phyloP scores from a whole-genome alignment of 1,140 invertebrate species.

The Dufourea novaeangliae region DNA sequence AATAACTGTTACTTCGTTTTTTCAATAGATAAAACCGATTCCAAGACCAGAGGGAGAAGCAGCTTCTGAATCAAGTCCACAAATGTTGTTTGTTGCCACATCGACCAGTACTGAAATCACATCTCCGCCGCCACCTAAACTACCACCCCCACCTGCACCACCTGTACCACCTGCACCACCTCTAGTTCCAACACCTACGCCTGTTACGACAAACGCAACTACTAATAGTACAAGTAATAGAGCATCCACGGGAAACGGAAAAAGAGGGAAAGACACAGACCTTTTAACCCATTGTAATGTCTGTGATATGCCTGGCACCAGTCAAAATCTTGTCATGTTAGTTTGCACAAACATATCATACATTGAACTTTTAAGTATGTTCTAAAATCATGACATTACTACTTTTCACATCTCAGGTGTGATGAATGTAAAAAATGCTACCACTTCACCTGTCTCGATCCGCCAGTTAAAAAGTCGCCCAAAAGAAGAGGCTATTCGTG shows the following conservation, averaged over 20 bases:
- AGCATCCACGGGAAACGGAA: slow-evolving; percentile 60
- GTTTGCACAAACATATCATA: slow-evolving; percentile 55
- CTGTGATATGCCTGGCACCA: slow-evolving; percentile 84
- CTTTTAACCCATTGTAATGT: slow-evolving; percentile 85
- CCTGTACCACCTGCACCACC: slow-evolving; percentile 52
- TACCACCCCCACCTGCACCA: slow-evolving; percentile 78
- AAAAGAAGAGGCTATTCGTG: slow-evolving; percentile 96
- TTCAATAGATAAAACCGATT: slow-evolving; percentile 88
- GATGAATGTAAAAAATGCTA: slow-evolving; percentile 95
- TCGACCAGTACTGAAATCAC: slow-evolving; percentile 87
- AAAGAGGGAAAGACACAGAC: slow-evolving; percentile 78
- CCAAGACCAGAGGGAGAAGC: slow-evolving; percentile 88
- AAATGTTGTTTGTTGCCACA: slow-evolving; percentile 88
- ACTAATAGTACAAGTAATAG: slow-evolving; percentile 59
- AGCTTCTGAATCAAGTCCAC: slow-evolving; percentile 83
- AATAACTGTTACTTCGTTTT: slow-evolving; percentile 12
- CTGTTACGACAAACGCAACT: slow-evolving; percentile 38
- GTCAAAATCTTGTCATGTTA: slow-evolving; percentile 87
- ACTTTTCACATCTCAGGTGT: slow-evolving; percentile 84
- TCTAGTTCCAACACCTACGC: slow-evolving; percentile 13
- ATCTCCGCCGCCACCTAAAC: slow-evolving; percentile 77
- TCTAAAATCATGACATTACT: slow-evolving; percentile 4
- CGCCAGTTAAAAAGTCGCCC: slow-evolving; percentile 95
- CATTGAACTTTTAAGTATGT: slow-evolving; percentile 4
- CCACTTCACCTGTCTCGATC: slow-evolving; percentile 95